Evolutionary conservation across 2,888 invertebrate genomes (phyloP).

Genomic region (Cephus nigrinus): DNA sequence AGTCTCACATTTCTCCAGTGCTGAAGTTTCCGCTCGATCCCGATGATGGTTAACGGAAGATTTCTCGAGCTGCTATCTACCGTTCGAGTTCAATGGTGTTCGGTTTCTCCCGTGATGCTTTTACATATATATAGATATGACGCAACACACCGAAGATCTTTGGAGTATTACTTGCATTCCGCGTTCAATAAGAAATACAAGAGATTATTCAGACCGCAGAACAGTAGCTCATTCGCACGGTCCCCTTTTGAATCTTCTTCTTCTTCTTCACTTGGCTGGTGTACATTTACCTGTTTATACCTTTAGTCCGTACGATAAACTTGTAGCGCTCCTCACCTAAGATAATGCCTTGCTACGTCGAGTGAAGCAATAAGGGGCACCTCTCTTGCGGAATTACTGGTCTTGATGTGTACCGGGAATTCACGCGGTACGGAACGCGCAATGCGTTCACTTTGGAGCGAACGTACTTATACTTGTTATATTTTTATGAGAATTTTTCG

Average conservation of each 20-base stretch:
- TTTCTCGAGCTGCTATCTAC: slow-evolving; percentile 43
- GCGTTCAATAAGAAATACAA: slow-evolving; percentile 49
- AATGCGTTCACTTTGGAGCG: background rate
- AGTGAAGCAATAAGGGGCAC: slow-evolving; percentile 32
- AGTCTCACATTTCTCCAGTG: background rate
- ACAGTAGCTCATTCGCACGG: slow-evolving; percentile 60
- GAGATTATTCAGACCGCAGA: slow-evolving; percentile 45
- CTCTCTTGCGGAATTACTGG: slow-evolving; percentile 33
- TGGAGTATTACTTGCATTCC: slow-evolving; percentile 41
- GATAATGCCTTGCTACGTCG: slow-evolving; percentile 41
- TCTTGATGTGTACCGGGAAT: slow-evolving; percentile 41
- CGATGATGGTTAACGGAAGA: slow-evolving; percentile 50
- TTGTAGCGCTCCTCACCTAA: slow-evolving; percentile 29
- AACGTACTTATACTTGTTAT: background rate
- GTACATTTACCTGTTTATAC: slow-evolving; percentile 18
- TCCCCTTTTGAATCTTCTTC: slow-evolving; percentile 25
- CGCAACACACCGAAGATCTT: background rate
- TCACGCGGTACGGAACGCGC: slow-evolving; percentile 10
- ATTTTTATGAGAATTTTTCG: background rate
- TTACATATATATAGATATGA: background rate
- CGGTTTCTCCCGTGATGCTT: slow-evolving; percentile 34
- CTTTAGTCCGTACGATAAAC: slow-evolving; percentile 39
- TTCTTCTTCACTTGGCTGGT: slow-evolving; percentile 15
- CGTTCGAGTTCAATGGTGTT: slow-evolving; percentile 41
- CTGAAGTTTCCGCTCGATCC: slow-evolving; percentile 26